Percentiles rank a stretch among this genome's conserved stretches.
Conservation (phyloP, 2,113 vertebrate genomes). For the Lota lota region DNA sequence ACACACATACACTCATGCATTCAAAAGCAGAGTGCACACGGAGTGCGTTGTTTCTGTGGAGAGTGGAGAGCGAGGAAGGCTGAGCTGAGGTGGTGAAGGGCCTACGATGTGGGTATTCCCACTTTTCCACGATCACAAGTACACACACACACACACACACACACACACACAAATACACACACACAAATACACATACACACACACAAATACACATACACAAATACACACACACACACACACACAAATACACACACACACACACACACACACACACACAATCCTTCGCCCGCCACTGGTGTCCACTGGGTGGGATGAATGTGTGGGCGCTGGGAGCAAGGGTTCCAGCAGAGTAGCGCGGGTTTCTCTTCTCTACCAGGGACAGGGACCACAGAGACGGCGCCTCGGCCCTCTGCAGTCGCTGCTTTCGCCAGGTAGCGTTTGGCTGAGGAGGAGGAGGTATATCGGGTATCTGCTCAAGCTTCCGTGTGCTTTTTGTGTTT, state of each 20-base stretch:
- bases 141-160: slow-evolving; percentile 12
- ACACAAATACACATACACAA: background rate
- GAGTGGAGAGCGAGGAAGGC: slow-evolving; percentile 14
- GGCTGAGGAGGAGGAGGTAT: slow-evolving; percentile 11
- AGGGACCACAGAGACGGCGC: background rate
- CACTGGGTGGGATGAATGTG: slow-evolving; percentile 39
- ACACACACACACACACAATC: too few species aligned
- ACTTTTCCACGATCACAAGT: slow-evolving; percentile 40
- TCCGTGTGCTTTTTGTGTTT: too few species aligned
- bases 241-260: too few species aligned
- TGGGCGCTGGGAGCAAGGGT: slow-evolving; percentile 35
- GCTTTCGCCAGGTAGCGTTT: slow-evolving; percentile 23
- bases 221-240: too few species aligned
- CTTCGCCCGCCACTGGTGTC: slow-evolving; percentile 46
- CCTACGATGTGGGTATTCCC: slow-evolving; percentile 48
- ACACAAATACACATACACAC: slow-evolving; percentile 46
- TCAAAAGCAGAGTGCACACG: background rate
- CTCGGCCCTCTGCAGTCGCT: slow-evolving; percentile 36
- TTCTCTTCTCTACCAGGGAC: slow-evolving; percentile 30
- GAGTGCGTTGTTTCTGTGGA: slow-evolving; percentile 25
- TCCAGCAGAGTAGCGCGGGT: slow-evolving; percentile 23
- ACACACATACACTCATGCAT: background rate
- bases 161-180: background rate
- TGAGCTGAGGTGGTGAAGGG: slow-evolving; percentile 27
- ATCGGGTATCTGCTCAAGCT: too few species aligned